Conservation (phyloP, 1,140 invertebrate genomes). For the Cyclina sinensis region DNA sequence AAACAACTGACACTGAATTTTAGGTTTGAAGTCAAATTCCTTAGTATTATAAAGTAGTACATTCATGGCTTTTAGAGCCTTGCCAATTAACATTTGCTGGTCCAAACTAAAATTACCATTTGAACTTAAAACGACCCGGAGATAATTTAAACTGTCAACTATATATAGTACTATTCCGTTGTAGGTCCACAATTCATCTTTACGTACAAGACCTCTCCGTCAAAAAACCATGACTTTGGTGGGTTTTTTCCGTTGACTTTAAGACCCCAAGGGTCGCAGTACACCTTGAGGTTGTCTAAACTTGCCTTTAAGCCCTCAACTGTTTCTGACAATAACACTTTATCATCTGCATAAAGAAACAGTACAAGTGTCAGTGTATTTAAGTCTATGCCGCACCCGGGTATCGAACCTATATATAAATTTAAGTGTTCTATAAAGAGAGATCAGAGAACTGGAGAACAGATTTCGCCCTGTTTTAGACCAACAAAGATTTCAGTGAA, state of each 20-base stretch:
- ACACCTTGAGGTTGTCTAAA: too few relatives aligned
- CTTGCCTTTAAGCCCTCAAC: too few relatives aligned
- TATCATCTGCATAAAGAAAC: conserved; percentile 41
- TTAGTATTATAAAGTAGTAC: conserved; percentile 8
- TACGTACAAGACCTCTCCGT: not conserved
- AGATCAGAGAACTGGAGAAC: conserved; percentile 42
- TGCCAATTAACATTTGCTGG: not conserved
- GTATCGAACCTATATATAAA: conserved; percentile 41
- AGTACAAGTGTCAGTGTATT: conserved; percentile 26
- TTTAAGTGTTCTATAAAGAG: conserved; percentile 49
- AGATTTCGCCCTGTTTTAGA: too few relatives aligned
- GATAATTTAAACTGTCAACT: conserved; percentile 15
- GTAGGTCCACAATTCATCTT: not conserved
- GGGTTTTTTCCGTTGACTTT: not conserved
- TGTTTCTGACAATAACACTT: too few relatives aligned
- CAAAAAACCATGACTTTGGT: not conserved
- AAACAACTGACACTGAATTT: conserved; percentile 39
- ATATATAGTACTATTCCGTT: not conserved
- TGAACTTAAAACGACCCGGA: not conserved
- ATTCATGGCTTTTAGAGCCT: conserved; percentile 34
- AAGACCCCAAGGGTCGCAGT: too few relatives aligned
- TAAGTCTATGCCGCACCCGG: not conserved
- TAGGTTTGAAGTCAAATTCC: conserved; percentile 34
- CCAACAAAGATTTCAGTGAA: too few relatives aligned
- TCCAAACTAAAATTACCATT: not conserved